These are phyloP conservation scores for Melieria omissa DNA, from an alignment of 2,888 invertebrate genomes.

Conservation along the genomic window DNA sequence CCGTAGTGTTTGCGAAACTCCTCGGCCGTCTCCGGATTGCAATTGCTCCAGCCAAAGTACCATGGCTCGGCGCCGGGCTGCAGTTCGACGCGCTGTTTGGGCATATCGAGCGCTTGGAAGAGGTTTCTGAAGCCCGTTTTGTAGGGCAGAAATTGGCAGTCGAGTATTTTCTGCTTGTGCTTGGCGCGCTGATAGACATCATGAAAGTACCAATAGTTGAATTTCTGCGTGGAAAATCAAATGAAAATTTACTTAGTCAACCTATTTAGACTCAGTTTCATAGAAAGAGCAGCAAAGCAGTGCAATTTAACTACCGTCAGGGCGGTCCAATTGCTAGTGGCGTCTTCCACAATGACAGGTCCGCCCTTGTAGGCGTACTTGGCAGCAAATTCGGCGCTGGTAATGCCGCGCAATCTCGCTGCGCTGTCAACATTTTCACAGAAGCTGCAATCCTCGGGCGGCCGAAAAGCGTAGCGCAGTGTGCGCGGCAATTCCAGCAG, in stretches of 20 bases:
- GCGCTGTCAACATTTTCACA: constrained; percentile 76
- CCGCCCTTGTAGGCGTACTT: constrained; percentile 80
- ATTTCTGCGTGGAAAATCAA: constrained; percentile 67
- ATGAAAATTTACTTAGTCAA: neutral
- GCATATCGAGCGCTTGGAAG: constrained; percentile 86
- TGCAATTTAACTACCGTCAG: constrained; percentile 64
- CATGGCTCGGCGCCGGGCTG: constrained; percentile 66
- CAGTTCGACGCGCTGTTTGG: constrained; percentile 72
- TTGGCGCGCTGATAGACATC: constrained; percentile 75
- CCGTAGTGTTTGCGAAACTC: constrained; percentile 81
- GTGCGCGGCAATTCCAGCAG: constrained; percentile 53
- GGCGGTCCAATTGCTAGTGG: constrained; percentile 84
- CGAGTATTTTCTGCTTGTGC: constrained; percentile 70
- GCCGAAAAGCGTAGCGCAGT: constrained; percentile 71
- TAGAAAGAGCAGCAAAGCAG: too few species aligned
- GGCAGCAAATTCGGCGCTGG: constrained; percentile 77
- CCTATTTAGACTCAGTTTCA: too few species aligned
- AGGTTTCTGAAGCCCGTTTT: constrained; percentile 85
- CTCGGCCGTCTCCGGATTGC: constrained; percentile 84
- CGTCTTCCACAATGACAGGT: constrained; percentile 89
- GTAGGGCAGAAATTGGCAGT: constrained; percentile 95
- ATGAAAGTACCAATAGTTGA: constrained; percentile 86
- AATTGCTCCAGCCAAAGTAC: constrained; percentile 92
- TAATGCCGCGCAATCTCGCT: constrained; percentile 75
- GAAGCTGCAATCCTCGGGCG: constrained; percentile 83